Percentiles rank a stretch among this genome's conserved stretches.
These are phyloP conservation scores for Numenius arquata DNA, from an alignment of 2,113 vertebrate species.

Conservation along the genomic window DNA sequence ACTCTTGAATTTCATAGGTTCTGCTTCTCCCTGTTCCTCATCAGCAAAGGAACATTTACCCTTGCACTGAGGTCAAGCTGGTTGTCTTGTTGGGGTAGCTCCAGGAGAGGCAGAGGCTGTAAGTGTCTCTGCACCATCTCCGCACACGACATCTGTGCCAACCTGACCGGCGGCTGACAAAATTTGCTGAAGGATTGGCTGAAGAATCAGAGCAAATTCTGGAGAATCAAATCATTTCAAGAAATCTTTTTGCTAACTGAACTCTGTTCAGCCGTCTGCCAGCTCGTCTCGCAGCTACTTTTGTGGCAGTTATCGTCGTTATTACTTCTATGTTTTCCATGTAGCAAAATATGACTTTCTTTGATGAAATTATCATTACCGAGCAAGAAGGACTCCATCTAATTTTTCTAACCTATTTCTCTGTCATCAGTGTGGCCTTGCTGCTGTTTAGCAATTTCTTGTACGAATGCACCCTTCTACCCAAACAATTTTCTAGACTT, in stretches of 20 bases:
- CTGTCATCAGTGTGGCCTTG: not conserved
- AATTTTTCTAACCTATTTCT: not conserved
- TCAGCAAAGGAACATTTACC: not conserved
- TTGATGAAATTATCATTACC: not conserved
- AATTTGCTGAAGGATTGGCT: not conserved
- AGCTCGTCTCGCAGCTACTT: not conserved
- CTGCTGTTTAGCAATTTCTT: not conserved
- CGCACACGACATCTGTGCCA: rapidly evolving
- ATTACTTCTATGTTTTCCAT: not conserved
- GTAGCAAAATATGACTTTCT: not conserved
- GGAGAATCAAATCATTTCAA: not conserved
- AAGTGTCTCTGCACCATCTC: not conserved
- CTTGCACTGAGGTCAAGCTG: not conserved
- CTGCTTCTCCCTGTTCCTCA: not conserved
- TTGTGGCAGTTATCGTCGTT: not conserved
- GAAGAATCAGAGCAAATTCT: not conserved
- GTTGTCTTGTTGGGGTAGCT: rapidly evolving
- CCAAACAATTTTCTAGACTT: not conserved
- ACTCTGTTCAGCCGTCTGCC: not conserved
- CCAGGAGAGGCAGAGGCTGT: not conserved
- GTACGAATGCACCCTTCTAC: slow-evolving; percentile 7
- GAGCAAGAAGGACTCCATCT: not conserved
- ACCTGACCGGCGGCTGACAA: not conserved
- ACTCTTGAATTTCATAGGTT: not conserved
- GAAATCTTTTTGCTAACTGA: not conserved